Conservation (phyloP, 2,888 invertebrate genomes). For the Tenthredo amoena region DNA sequence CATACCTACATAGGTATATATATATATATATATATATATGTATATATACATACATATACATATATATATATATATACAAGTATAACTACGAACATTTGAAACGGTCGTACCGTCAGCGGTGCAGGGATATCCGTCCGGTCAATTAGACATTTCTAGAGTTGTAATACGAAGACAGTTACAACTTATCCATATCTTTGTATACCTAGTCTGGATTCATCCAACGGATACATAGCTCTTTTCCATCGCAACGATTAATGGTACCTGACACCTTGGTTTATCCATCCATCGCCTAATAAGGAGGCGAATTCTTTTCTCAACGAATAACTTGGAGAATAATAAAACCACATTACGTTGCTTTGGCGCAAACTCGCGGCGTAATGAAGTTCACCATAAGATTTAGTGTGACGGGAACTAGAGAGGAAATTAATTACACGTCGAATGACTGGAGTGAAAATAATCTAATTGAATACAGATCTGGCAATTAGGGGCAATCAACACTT, state of each 20-base stretch:
- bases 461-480: constrained; percentile 29
- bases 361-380: constrained; percentile 1
- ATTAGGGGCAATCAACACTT: constrained; percentile 23
- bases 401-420: constrained; percentile 18
- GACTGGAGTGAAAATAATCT: not conserved
- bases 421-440: constrained; percentile 29
- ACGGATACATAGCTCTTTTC: constrained; percentile 15
- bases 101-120: constrained; percentile 13
- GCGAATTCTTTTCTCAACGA: constrained; percentile 7
- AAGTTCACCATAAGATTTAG: constrained; percentile 28
- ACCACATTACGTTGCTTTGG: not conserved
- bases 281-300: constrained; percentile 27
- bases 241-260: not conserved
- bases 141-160: constrained; percentile 45
- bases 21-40: not conserved
- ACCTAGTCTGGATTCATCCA: not conserved
- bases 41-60: not conserved
- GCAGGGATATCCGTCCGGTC: constrained; percentile 48
- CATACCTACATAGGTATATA: not conserved
- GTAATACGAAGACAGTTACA: not conserved
- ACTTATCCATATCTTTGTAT: not conserved
- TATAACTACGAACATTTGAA: not conserved
- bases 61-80: not conserved
- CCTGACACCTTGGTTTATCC: not conserved
- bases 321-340: constrained; percentile 20